phyloP scores from a whole-genome alignment of 92 coral and sea anemone genomes.

The Hydrozoanthus gracilis region DNA sequence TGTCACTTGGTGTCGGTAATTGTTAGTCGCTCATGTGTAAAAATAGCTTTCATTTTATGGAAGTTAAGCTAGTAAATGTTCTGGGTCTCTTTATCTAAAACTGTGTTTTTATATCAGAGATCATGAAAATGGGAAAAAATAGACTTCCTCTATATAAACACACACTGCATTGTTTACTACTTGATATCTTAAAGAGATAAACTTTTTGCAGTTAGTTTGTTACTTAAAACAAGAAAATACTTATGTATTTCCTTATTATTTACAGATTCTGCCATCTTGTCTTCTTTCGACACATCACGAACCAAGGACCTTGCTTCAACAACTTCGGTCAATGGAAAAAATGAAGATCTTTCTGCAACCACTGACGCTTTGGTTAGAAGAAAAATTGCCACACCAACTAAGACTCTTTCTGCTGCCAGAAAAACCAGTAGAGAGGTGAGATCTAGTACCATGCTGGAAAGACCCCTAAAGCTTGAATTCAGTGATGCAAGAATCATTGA shows the following conservation, averaged over 20 bases:
- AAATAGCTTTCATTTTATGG: too few species aligned
- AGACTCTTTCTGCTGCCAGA: constrained; percentile 42
- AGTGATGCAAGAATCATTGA: constrained; percentile 80
- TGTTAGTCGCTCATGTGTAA: too few species aligned
- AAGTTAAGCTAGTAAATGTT: too few species aligned
- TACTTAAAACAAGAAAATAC: neutral
- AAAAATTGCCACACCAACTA: constrained; percentile 20
- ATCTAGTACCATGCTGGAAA: constrained; percentile 42
- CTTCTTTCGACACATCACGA: constrained; percentile 1
- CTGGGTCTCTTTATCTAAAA: too few species aligned
- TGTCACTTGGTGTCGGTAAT: too few species aligned
- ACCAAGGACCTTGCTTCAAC: constrained; percentile 12
- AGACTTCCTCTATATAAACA: too few species aligned
- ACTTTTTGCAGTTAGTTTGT: neutral
- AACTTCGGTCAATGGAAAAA: constrained; percentile 8
- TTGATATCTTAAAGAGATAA: neutral
- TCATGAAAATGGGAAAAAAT: too few species aligned
- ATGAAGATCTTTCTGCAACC: constrained; percentile 16
- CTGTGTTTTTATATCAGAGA: too few species aligned
- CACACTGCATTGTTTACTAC: too few species aligned
- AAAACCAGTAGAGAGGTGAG: constrained; percentile 48
- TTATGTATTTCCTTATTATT: neutral
- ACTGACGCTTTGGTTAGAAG: neutral
- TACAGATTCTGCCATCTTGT: constrained; percentile 16
- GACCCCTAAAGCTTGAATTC: constrained; percentile 47